Evolutionary conservation across 2,113 vertebrate genomes (phyloP).

Genomic region (Xenus cinereus): DNA sequence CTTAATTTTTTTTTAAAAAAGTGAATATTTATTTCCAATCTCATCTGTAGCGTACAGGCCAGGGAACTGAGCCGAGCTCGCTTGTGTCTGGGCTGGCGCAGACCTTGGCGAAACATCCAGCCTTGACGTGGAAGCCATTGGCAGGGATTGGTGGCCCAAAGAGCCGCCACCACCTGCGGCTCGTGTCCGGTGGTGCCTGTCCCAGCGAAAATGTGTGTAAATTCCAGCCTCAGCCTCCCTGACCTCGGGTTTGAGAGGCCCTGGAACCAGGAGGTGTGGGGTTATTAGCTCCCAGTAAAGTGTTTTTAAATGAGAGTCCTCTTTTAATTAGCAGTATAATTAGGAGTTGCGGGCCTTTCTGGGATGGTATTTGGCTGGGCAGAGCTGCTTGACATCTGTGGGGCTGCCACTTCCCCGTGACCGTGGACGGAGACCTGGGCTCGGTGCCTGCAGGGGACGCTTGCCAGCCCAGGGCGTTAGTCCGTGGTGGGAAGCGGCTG

Average conservation of each 20-base stretch:
- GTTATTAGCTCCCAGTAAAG: not conserved
- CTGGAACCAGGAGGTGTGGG: not conserved
- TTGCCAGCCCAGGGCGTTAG: too few species aligned
- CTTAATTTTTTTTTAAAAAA: not conserved
- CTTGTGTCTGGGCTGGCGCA: not conserved
- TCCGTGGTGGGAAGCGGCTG: too few species aligned
- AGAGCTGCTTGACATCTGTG: not conserved
- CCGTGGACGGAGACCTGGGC: not conserved
- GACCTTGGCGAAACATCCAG: not conserved
- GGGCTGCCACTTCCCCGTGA: not conserved
- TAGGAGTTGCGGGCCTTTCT: not conserved
- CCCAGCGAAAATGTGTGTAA: not conserved
- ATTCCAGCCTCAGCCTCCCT: not conserved
- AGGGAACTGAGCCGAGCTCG: not conserved
- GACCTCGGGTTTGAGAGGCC: not conserved
- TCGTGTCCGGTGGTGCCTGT: not conserved
- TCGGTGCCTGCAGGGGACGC: rapidly evolving
- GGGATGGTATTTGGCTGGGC: not conserved
- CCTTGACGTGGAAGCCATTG: not conserved
- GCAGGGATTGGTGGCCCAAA: not conserved
- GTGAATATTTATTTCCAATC: not conserved
- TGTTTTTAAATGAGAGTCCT: not conserved
- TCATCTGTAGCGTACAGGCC: not conserved
- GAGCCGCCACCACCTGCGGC: not conserved
- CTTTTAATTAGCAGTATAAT: rapidly evolving